Percentiles rank a stretch among this genome's conserved stretches.
Conservation (phyloP, 2,113 vertebrate genomes). For the Cinclus cinclus region DNA sequence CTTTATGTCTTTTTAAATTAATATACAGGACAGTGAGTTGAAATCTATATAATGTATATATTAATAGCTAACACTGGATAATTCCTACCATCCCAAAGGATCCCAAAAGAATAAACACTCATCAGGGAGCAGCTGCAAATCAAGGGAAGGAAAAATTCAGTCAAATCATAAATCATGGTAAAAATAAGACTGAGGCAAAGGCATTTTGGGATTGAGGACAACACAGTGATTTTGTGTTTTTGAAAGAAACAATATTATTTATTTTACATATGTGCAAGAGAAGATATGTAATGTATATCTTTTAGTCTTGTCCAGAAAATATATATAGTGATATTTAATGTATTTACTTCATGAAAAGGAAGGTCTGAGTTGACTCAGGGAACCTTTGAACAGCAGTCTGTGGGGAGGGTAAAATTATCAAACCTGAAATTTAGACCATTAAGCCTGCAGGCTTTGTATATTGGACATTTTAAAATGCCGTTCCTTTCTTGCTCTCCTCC, state of each 20-base stretch:
- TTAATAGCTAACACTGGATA: background rate
- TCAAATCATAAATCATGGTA: background rate
- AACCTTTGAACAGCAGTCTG: constrained; percentile 17
- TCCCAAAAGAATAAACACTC: background rate
- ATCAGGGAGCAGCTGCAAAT: background rate
- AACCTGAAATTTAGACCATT: constrained; percentile 32
- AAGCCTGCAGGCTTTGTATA: constrained; percentile 7
- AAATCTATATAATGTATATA: background rate
- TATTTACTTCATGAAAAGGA: constrained; percentile 11
- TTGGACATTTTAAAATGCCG: background rate
- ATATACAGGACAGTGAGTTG: background rate
- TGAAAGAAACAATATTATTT: background rate
- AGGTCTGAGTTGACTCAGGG: background rate
- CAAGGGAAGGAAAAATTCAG: background rate
- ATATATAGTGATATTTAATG: background rate
- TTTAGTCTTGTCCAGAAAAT: background rate
- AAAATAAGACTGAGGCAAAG: background rate
- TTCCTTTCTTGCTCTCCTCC: constrained; percentile 1
- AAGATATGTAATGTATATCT: background rate
- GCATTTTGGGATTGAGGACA: background rate
- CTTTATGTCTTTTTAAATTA: background rate
- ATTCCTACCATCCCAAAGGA: background rate
- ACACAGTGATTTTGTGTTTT: background rate
- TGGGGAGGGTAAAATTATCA: constrained; percentile 32
- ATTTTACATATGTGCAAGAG: background rate